Percentiles rank a stretch among this genome's conserved stretches.
These are phyloP conservation scores for Saxidomus purpurata DNA, from an alignment of 1,140 invertebrate genomes.

Conservation along the genomic window DNA sequence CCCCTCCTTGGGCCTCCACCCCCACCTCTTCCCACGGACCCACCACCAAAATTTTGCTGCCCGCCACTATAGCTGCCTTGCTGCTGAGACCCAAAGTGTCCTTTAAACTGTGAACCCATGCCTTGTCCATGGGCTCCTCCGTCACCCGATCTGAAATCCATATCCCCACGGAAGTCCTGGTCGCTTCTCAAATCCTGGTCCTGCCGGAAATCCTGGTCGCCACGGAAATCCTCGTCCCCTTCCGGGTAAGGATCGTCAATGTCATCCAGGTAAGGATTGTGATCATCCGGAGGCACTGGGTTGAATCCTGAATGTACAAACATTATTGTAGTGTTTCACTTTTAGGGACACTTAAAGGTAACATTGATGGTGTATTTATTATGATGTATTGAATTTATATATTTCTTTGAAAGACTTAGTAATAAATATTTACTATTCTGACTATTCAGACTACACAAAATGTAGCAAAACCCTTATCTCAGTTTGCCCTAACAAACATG, in stretches of 20 bases:
- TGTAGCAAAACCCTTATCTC: no score
- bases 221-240: conserved; percentile 34
- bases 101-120: conserved; percentile 51
- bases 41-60: not conserved
- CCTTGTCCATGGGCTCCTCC: not conserved
- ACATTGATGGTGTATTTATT: no score
- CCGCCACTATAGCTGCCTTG: conserved; percentile 5
- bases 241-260: conserved; percentile 44
- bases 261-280: conserved; percentile 22
- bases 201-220: conserved; percentile 44
- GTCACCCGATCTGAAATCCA: conserved; percentile 20
- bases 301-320: conserved; percentile 24
- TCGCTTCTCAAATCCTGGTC: conserved; percentile 56
- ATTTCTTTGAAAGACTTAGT: no score
- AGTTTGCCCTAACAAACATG: no score
- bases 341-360: no score
- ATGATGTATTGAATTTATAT: no score
- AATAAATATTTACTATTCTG: no score
- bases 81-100: conserved; percentile 45
- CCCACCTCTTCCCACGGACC: not conserved
- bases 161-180: conserved; percentile 59
- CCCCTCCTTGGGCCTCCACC: not conserved
- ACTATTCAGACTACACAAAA: no score
- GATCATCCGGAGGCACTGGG: conserved; percentile 30
- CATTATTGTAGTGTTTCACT: not conserved